Conservation (phyloP, 2,888 invertebrate genomes). For the Salpingus planirostris region DNA sequence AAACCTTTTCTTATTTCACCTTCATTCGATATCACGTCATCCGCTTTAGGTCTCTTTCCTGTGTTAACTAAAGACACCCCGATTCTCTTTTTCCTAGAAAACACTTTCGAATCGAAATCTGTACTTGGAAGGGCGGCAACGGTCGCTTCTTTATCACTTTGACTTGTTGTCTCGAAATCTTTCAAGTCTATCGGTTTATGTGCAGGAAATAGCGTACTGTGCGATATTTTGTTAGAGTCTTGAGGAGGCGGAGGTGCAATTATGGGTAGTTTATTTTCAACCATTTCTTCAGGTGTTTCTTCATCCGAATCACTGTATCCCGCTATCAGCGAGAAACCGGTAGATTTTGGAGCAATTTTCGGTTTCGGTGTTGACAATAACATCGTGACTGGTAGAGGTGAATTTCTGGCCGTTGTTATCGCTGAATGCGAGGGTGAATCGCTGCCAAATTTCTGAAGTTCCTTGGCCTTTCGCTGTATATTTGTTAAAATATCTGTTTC, state of each 20-base stretch:
- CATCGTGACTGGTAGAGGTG: slow-evolving; percentile 5
- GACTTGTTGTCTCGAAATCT: slow-evolving; percentile 25
- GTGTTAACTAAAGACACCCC: slow-evolving; percentile 43
- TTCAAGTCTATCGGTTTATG: slow-evolving; percentile 36
- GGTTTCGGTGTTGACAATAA: too few relatives aligned
- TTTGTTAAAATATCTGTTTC: slow-evolving; percentile 39
- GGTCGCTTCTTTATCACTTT: slow-evolving; percentile 12
- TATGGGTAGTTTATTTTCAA: slow-evolving; percentile 1
- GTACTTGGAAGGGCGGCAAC: too few relatives aligned
- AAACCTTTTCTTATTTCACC: slow-evolving; percentile 24
- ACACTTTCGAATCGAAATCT: slow-evolving; percentile 41
- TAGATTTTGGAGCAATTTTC: slow-evolving; percentile 14
- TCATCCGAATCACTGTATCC: slow-evolving; percentile 48
- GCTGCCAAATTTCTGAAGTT: too few relatives aligned
- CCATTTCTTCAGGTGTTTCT: slow-evolving; percentile 21
- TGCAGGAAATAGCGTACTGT: slow-evolving; percentile 44
- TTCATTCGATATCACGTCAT: slow-evolving; percentile 10
- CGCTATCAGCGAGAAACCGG: slow-evolving; percentile 44
- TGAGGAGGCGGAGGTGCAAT: slow-evolving; percentile 6
- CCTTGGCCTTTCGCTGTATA: slow-evolving; percentile 40
- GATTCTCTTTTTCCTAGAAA: slow-evolving; percentile 48
- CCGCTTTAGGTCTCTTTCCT: slow-evolving; percentile 19
- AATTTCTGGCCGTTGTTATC: too few relatives aligned
- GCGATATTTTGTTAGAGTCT: slow-evolving; percentile 18
- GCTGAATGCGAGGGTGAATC: too few relatives aligned